A percentile compares a stretch with the other conserved stretches of the same genome.
Conservation (phyloP, 2,888 invertebrate species). For the Phaonia tiefii region DNA sequence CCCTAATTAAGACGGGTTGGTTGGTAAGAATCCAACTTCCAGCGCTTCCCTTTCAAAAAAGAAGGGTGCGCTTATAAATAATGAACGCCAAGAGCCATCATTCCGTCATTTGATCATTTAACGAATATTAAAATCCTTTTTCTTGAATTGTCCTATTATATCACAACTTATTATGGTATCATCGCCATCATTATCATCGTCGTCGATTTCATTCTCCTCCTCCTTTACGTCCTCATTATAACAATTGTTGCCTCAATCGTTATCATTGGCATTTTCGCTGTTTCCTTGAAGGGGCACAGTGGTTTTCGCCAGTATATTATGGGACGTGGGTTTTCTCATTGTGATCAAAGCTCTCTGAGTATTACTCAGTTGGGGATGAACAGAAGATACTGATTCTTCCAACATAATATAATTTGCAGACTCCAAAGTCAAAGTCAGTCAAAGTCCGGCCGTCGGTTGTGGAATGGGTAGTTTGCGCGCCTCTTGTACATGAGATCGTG, state of each 20-base stretch:
- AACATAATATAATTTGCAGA: too few species aligned
- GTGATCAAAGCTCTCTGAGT: too few species aligned
- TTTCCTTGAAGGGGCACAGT: slow-evolving; percentile 2
- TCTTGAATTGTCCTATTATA: slow-evolving; percentile 57
- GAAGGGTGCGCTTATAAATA: slow-evolving; percentile 24
- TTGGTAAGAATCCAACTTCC: neutral
- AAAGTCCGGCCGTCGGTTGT: too few species aligned
- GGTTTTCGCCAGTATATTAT: too few species aligned
- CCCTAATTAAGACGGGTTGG: slow-evolving; percentile 10
- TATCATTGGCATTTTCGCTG: neutral
- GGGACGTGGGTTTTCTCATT: too few species aligned
- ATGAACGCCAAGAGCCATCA: slow-evolving; percentile 2
- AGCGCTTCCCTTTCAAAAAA: neutral
- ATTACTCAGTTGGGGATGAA: too few species aligned
- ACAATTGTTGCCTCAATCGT: too few species aligned
- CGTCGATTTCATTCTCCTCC: slow-evolving; percentile 25
- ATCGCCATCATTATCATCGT: slow-evolving; percentile 45
- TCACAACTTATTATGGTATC: slow-evolving; percentile 53
- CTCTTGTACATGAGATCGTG: too few species aligned
- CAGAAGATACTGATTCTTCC: too few species aligned
- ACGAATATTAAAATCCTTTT: slow-evolving; percentile 50
- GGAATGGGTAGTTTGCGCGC: too few species aligned
- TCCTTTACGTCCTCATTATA: neutral
- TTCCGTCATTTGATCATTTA: neutral
- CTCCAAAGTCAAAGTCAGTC: too few species aligned